These are phyloP conservation scores for Euwallacea similis DNA, from an alignment of 1,140 invertebrate species.

Conservation along the genomic window DNA sequence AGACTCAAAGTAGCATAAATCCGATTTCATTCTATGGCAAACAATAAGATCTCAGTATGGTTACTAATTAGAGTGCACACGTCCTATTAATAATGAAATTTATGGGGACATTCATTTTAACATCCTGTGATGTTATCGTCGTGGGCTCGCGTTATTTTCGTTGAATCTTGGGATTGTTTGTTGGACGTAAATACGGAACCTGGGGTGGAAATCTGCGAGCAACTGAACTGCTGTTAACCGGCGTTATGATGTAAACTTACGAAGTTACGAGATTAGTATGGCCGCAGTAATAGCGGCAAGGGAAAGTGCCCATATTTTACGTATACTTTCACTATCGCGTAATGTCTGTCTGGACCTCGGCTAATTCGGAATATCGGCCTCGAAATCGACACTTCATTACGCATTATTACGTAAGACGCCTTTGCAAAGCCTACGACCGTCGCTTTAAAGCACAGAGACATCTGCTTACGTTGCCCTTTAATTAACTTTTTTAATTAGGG, in stretches of 20 bases:
- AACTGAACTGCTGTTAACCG: too few relatives aligned
- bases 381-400: conserved; percentile 38
- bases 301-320: conserved; percentile 52
- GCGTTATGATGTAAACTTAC: conserved; percentile 17
- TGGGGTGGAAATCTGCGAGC: too few relatives aligned
- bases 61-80: background rate
- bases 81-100: conserved; percentile 1
- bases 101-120: conserved; percentile 8
- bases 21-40: too few relatives aligned
- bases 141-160: too few relatives aligned
- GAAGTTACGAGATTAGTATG: conserved; percentile 23
- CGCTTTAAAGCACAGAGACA: background rate
- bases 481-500: too few relatives aligned
- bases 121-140: too few relatives aligned
- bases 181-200: too few relatives aligned
- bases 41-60: background rate
- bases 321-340: conserved; percentile 54
- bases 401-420: conserved; percentile 22
- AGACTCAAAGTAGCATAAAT: too few relatives aligned
- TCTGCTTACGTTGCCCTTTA: too few relatives aligned
- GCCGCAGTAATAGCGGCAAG: conserved; percentile 38
- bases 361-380: conserved; percentile 39
- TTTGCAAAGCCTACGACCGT: conserved; percentile 6
- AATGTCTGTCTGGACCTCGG: conserved; percentile 46
- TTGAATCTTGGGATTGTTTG: too few relatives aligned